Evolutionary conservation across 2,797 vertebrate species (phyloP), one percentile per base, ranked within the genome.

Genomic region (Sitta carolinensis): DNA sequence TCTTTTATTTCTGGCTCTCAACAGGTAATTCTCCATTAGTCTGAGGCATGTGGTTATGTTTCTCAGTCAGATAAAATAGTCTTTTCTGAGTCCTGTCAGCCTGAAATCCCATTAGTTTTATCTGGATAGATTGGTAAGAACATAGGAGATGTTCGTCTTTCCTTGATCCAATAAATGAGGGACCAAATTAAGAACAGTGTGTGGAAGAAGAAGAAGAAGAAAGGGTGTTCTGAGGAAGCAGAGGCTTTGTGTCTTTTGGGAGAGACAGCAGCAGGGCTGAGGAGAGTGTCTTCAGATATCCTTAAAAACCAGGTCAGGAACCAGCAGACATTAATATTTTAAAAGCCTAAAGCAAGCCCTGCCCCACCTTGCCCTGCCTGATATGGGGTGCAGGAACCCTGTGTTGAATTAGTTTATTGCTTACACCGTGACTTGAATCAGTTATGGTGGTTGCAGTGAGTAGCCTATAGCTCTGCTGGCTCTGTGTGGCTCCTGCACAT

Each of bases 11-110:
- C 82, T 91, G 27, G 22, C 80, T 94, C 85, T 93, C 85, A 91
- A 92, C 85, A 91, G 91, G 91, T 92, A 91, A 80, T 85, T 83
- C 87, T 94, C 87, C 89, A 59, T 93, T 91, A 93, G 73, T 92
- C 58, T 81, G 76, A 94, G 36, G 73, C 58, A 81, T 72, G 73
- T n/a, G 73, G 82, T 64, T 92, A 77, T 5, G 8, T 75, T 93
- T 92, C 91, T 78, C 50, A 54, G 64, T 80, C 64, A 89, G 76
- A 90, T 75, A 75, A 94, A 94, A 73, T 58, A 87, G 8, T 18
- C 6, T 80, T 87, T 95, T 80, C 79, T 86, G 83, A 91, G 73
- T 84, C 38, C 57, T 81, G 50, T 68, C 66, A 88, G 47, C 22
- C 85, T 86, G 62, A 94, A 88, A 94, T 81, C 54, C 79, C 43